These are phyloP conservation scores for Mechanitis mazaeus DNA, from an alignment of 2,888 invertebrate genomes.

Conservation along the genomic window DNA sequence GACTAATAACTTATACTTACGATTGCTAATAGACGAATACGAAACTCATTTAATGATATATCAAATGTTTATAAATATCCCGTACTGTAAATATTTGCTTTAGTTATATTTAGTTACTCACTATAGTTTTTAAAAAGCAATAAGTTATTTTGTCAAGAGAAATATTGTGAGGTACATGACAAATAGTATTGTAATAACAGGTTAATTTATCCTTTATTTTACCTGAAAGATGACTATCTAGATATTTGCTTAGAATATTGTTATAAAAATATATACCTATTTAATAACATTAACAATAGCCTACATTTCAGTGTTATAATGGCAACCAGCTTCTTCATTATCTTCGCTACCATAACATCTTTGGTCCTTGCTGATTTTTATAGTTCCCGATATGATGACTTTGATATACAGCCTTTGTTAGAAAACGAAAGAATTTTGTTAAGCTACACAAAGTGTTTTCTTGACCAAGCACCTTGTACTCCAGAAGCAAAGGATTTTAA, in stretches of 20 bases:
- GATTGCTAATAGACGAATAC: conserved; percentile 23
- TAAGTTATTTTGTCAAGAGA: background rate
- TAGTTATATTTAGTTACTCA: conserved; percentile 16
- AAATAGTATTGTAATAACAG: conserved; percentile 7
- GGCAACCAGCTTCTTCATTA: conserved; percentile 27
- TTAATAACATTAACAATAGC: background rate
- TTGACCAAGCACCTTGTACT: conserved; percentile 81
- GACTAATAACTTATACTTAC: conserved; percentile 44
- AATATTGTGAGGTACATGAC: too few species aligned
- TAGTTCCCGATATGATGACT: conserved; percentile 81
- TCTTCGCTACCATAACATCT: conserved; percentile 32
- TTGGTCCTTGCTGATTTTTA: conserved; percentile 67
- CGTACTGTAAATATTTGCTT: conserved; percentile 15
- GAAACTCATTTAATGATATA: conserved; percentile 44
- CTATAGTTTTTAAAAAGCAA: conserved; percentile 2
- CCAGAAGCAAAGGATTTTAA: conserved; percentile 84
- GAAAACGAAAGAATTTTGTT: conserved; percentile 81
- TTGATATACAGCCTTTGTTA: conserved; percentile 82
- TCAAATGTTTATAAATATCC: conserved; percentile 49
- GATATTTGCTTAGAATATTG: too few species aligned
- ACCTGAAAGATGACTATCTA: too few species aligned
- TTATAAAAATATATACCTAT: background rate
- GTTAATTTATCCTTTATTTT: too few species aligned
- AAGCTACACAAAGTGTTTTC: conserved; percentile 82
- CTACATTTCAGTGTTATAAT: conserved; percentile 31